Evolutionary conservation across 2,888 invertebrate species (phyloP).

Genomic region (Folsomia manolachei): DNA sequence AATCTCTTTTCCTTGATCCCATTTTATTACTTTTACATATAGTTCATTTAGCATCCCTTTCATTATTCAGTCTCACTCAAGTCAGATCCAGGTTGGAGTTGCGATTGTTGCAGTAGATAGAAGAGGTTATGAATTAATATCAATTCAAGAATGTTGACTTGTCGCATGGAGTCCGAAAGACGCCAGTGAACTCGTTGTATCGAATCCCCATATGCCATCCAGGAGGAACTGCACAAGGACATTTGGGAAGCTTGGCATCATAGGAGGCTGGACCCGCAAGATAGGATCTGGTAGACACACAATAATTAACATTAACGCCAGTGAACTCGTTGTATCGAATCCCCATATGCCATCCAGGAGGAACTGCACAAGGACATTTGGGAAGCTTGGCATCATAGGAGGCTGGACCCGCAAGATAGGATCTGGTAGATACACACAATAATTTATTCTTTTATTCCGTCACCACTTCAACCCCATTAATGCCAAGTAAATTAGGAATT

Average conservation of each 20-base stretch:
- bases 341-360: conserved; percentile 26
- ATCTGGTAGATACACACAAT: too few relatives aligned
- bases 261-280: conserved; percentile 36
- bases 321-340: neutral
- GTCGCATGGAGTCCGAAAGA: conserved; percentile 37
- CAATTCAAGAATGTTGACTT: conserved; percentile 26
- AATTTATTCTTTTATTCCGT: too few relatives aligned
- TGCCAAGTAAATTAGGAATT: too few relatives aligned
- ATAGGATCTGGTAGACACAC: neutral
- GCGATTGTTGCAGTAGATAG: too few relatives aligned
- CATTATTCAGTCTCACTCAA: too few relatives aligned
- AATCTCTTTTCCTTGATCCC: too few relatives aligned
- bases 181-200: conserved; percentile 37
- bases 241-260: conserved; percentile 21
- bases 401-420: conserved; percentile 34
- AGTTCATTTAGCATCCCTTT: too few relatives aligned
- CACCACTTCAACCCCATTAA: too few relatives aligned
- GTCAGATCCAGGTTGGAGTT: too few relatives aligned
- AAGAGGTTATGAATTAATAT: too few relatives aligned
- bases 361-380: conserved; percentile 23
- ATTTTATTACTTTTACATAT: too few relatives aligned
- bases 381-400: conserved; percentile 28
- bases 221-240: conserved; percentile 23
- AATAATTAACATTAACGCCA: too few relatives aligned
- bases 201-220: conserved; percentile 31